A percentile compares a stretch with the other conserved stretches of the same genome.
phyloP scores from a whole-genome alignment of 1,140 invertebrate species.

The Trachelipus rathkii region DNA sequence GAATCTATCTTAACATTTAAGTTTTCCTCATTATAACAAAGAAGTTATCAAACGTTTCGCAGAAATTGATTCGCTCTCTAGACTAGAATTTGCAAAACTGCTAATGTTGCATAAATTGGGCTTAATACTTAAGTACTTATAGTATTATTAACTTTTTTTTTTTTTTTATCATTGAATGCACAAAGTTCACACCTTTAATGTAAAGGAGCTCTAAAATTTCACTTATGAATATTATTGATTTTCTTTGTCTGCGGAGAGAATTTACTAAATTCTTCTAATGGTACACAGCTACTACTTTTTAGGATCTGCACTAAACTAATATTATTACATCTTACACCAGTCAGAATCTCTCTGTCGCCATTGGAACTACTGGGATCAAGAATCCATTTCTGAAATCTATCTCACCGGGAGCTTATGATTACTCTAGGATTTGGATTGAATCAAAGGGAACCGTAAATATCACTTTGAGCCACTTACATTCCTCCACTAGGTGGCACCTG shows the following conservation, averaged over 20 bases:
- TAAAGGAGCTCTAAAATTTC: constrained; percentile 38
- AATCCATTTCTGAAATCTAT: constrained; percentile 76
- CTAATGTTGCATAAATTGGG: constrained; percentile 24
- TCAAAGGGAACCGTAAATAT: constrained; percentile 12
- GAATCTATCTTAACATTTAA: constrained; percentile 36
- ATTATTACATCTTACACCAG: constrained; percentile 35
- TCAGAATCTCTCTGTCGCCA: constrained; percentile 45
- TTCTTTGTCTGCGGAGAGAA: too few species aligned
- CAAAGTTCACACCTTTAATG: constrained; percentile 35
- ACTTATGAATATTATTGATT: constrained; percentile 36
- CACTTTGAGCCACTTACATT: constrained; percentile 18
- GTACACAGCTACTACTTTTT: too few species aligned
- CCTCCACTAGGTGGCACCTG: constrained; percentile 40
- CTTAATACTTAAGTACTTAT: constrained; percentile 33
- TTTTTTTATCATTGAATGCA: constrained; percentile 34
- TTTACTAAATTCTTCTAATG: too few species aligned
- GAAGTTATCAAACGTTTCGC: constrained; percentile 9
- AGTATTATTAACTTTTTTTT: constrained; percentile 33
- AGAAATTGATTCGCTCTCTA: constrained; percentile 27
- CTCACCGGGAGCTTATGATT: constrained; percentile 68
- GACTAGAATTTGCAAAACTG: constrained; percentile 23
- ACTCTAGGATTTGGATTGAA: constrained; percentile 49
- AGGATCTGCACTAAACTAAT: too few species aligned
- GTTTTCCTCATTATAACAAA: constrained; percentile 18
- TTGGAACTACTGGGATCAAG: constrained; percentile 67